Evolutionary conservation across 2,797 vertebrate genomes (phyloP).

Genomic region (Rhabdomys pumilio): DNA sequence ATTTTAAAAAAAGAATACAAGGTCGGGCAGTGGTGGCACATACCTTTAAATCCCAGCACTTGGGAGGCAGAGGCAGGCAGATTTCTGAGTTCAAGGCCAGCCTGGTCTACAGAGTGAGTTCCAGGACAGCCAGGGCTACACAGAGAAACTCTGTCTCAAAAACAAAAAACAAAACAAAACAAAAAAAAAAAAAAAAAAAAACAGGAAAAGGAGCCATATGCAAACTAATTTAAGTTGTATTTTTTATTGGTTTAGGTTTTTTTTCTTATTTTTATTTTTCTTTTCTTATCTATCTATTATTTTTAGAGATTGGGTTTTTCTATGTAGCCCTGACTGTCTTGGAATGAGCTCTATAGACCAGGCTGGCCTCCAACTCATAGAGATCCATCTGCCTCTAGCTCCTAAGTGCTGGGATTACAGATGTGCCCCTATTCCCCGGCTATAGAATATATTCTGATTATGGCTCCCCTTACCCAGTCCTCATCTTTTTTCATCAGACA

Average conservation of each 20-base stretch:
- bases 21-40: too few species aligned
- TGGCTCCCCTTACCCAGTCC: background rate
- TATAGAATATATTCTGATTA: background rate
- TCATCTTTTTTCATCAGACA: background rate
- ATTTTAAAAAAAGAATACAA: background rate
- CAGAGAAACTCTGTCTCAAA: too few species aligned
- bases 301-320: background rate
- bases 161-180: too few species aligned
- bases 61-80: too few species aligned
- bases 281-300: accelerated
- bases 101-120: too few species aligned
- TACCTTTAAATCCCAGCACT: too few species aligned
- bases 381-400: background rate
- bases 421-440: accelerated
- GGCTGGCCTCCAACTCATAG: background rate
- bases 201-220: background rate
- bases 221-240: background rate
- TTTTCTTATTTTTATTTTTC: background rate
- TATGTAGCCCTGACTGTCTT: too few species aligned
- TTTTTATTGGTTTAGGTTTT: background rate
- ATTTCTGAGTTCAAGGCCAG: too few species aligned
- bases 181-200: background rate
- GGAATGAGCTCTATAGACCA: background rate
- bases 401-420: background rate
- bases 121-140: too few species aligned